Evolutionary conservation across 2,888 invertebrate species (phyloP).

Genomic region (Lithophane leautieri): DNA sequence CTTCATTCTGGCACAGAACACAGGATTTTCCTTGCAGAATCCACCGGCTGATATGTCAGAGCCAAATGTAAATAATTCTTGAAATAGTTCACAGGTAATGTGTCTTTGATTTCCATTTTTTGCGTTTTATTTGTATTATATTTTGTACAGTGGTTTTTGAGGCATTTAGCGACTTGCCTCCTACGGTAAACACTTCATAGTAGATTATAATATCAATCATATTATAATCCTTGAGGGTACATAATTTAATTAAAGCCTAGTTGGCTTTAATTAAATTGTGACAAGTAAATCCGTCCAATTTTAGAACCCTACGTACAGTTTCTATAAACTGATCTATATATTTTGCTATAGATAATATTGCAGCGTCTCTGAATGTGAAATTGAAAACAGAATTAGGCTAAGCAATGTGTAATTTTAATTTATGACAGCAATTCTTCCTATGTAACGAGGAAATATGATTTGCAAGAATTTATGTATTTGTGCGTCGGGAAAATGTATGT

Average conservation of each 20-base stretch:
- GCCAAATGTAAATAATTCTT: slow-evolving; percentile 78
- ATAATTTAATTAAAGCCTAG: not conserved
- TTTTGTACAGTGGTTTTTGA: not conserved
- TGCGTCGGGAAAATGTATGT: slow-evolving; percentile 61
- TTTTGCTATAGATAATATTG: slow-evolving; percentile 21
- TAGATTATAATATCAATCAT: not conserved
- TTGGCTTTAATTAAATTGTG: not conserved
- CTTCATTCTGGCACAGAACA: slow-evolving; percentile 84
- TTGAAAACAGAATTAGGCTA: slow-evolving; percentile 37
- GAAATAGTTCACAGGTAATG: slow-evolving; percentile 68
- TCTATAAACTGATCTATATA: slow-evolving; percentile 1
- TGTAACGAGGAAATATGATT: slow-evolving; percentile 65
- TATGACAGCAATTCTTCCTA: slow-evolving; percentile 55
- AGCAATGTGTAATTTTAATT: slow-evolving; percentile 57
- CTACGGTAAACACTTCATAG: not conserved
- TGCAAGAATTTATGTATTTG: slow-evolving; percentile 64
- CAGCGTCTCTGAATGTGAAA: slow-evolving; percentile 11
- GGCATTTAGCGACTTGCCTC: not conserved
- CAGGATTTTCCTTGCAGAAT: slow-evolving; percentile 75
- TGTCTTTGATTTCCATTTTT: slow-evolving; percentile 54
- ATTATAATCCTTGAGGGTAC: not conserved
- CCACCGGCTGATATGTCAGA: slow-evolving; percentile 71
- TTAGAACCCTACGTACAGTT: not conserved
- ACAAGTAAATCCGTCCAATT: not conserved
- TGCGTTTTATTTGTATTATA: slow-evolving; percentile 32